A percentile compares a stretch with the other conserved stretches of the same genome.
phyloP scores from a whole-genome alignment of 2,113 vertebrate genomes.

The Pterocles gutturalis region DNA sequence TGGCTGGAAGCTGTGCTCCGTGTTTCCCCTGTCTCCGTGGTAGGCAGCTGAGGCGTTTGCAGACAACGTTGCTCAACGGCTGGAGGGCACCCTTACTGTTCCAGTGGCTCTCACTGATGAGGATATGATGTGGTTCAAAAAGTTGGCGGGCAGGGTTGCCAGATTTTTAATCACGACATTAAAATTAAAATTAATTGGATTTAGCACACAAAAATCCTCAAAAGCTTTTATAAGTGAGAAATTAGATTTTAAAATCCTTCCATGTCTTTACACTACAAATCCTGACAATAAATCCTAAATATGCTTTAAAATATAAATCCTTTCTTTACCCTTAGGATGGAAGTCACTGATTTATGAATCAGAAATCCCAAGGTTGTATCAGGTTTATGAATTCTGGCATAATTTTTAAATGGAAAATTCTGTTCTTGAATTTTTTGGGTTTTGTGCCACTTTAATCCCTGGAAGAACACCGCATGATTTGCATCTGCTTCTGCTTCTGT shows the following conservation, averaged over 20 bases:
- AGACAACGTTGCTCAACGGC: background rate
- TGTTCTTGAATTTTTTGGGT: background rate
- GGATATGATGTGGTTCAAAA: background rate
- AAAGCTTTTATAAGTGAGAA: conserved; percentile 34
- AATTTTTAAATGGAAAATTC: conserved; percentile 19
- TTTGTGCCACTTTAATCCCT: background rate
- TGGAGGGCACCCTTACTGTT: background rate
- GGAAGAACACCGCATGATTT: background rate
- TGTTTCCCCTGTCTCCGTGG: background rate
- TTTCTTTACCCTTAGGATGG: conserved; percentile 30
- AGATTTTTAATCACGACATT: background rate
- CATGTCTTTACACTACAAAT: conserved; percentile 25
- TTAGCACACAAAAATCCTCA: conserved; percentile 6
- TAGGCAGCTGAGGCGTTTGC: background rate
- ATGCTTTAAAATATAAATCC: conserved; percentile 59
- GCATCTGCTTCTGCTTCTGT: background rate
- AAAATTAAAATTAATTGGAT: conserved; percentile 36
- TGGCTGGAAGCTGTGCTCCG: background rate
- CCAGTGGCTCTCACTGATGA: background rate
- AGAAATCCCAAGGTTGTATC: conserved; percentile 27
- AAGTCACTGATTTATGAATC: conserved; percentile 50
- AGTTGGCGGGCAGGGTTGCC: background rate
- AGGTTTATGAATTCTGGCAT: conserved; percentile 16
- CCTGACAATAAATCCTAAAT: conserved; percentile 57
- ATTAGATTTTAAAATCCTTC: conserved; percentile 56